Percentiles rank a stretch among this genome's conserved stretches.
These are phyloP conservation scores for Hyppa rectilinea DNA, from an alignment of 2,888 invertebrate genomes.

Conservation along the genomic window DNA sequence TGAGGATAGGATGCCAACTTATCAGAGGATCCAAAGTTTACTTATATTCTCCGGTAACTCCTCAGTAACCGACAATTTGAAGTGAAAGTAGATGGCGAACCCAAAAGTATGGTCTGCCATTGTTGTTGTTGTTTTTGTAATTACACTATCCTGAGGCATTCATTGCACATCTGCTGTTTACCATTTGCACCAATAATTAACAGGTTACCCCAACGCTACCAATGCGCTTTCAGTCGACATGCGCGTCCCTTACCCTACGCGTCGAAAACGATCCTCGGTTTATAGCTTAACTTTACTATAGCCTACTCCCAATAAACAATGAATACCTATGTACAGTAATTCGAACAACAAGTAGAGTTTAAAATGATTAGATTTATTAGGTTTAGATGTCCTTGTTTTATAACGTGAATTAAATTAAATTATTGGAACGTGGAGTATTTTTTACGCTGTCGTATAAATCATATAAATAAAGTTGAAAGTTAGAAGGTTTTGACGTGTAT, in stretches of 20 bases:
- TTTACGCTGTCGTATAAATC: slow-evolving; percentile 48
- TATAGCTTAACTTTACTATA: slow-evolving; percentile 2
- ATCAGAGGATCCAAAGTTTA: background rate
- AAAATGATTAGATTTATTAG: too few relatives aligned
- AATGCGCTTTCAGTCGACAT: background rate
- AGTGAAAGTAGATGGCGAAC: background rate
- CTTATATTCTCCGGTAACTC: background rate
- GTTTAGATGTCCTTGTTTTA: background rate
- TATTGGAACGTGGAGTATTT: slow-evolving; percentile 40
- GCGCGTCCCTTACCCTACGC: background rate
- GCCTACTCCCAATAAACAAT: background rate
- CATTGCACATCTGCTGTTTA: background rate
- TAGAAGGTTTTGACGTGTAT: slow-evolving; percentile 74
- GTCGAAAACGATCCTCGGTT: background rate
- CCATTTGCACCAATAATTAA: background rate
- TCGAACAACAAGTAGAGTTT: background rate
- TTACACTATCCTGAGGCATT: too few relatives aligned
- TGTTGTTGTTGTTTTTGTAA: too few relatives aligned
- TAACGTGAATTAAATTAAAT: slow-evolving; percentile 22
- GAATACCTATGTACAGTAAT: background rate
- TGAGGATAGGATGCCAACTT: background rate
- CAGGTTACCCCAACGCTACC: background rate
- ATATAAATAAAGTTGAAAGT: slow-evolving; percentile 62
- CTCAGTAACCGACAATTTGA: background rate
- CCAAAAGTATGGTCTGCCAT: background rate